These are phyloP conservation scores for Platypus cylindrus DNA, from an alignment of 2,888 invertebrate genomes.

Conservation along the genomic window DNA sequence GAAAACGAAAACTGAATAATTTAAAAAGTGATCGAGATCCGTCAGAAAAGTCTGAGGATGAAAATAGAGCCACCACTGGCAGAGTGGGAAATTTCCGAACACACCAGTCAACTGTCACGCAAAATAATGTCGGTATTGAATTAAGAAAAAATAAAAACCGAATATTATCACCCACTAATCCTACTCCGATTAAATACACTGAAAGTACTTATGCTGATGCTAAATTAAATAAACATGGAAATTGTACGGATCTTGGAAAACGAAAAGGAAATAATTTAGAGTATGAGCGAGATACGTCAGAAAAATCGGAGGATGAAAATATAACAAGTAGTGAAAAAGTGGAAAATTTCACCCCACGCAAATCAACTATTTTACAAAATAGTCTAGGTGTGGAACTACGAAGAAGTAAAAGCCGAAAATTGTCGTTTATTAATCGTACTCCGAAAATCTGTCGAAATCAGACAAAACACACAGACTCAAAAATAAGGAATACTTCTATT, in stretches of 20 bases:
- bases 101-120: slow-evolving; percentile 33
- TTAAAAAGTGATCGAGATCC: no score
- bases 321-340: no score
- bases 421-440: slow-evolving; percentile 20
- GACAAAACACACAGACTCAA: no score
- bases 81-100: slow-evolving; percentile 25
- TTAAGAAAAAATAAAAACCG: no score
- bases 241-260: slow-evolving; percentile 25
- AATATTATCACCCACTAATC: no score
- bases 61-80: slow-evolving; percentile 36
- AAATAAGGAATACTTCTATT: slow-evolving; percentile 13
- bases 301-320: slow-evolving; percentile 25
- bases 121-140: no score
- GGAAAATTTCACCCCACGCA: slow-evolving; percentile 7
- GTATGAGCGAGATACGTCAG: slow-evolving; percentile 24
- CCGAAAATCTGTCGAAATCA: slow-evolving; percentile 34
- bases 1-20: no score
- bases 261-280: slow-evolving; percentile 20
- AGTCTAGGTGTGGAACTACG: slow-evolving; percentile 42
- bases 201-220: slow-evolving; percentile 46
- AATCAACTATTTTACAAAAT: slow-evolving; percentile 45
- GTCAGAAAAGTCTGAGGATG: no score
- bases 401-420: slow-evolving; percentile 31
- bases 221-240: slow-evolving; percentile 22
- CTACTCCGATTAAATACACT: no score